These are phyloP conservation scores for Bombus impatiens DNA, from an alignment of 1,140 invertebrate species.

Conservation along the genomic window DNA sequence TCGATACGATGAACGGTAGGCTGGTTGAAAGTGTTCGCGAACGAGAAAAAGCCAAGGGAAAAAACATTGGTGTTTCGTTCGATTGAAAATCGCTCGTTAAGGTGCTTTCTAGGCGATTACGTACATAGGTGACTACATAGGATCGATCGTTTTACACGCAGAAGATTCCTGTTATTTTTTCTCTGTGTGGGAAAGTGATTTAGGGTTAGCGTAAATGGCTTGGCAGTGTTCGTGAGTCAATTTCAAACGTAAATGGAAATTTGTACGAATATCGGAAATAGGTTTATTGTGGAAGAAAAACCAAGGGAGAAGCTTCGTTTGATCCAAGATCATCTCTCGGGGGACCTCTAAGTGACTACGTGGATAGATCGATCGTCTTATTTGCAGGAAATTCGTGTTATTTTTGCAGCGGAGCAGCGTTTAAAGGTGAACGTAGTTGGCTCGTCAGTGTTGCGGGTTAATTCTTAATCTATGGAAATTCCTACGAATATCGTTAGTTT, in stretches of 20 bases:
- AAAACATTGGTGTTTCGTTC: neutral
- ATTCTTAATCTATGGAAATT: too few relatives aligned
- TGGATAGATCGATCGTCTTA: neutral
- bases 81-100: neutral
- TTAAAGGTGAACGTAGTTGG: neutral
- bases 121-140: neutral
- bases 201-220: neutral
- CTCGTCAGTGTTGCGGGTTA: neutral
- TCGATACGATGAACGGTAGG: constrained; percentile 52
- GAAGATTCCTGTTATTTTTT: neutral
- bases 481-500: too few relatives aligned
- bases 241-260: neutral
- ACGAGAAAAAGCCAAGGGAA: neutral
- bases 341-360: too few relatives aligned
- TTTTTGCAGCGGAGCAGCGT: neutral
- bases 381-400: neutral
- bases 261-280: neutral
- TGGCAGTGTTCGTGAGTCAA: neutral
- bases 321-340: neutral
- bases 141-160: neutral
- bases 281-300: neutral
- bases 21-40: neutral
- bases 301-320: too few relatives aligned
- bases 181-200: neutral
- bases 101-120: too few relatives aligned